A percentile compares a stretch with the other conserved stretches of the same genome.
Conservation (phyloP, 2,888 invertebrate species). For the Hofmannophila pseudospretella region DNA sequence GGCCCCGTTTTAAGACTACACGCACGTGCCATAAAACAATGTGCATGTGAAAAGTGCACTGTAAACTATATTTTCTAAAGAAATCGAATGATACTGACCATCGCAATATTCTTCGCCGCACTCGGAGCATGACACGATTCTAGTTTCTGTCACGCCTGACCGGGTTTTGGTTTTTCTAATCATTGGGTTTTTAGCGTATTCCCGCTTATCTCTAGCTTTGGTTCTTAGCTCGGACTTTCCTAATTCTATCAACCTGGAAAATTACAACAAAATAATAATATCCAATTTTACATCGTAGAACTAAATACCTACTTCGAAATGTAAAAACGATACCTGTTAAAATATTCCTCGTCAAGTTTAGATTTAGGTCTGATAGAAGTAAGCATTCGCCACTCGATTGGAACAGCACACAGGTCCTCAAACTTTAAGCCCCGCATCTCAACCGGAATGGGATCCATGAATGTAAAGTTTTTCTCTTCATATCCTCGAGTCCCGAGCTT, state of each 20-base stretch:
- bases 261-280: too few species aligned
- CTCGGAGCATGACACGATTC: constrained; percentile 85
- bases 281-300: too few species aligned
- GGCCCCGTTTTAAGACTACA: too few species aligned
- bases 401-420: constrained; percentile 88
- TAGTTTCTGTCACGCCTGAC: constrained; percentile 87
- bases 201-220: constrained; percentile 83
- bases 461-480: constrained; percentile 71
- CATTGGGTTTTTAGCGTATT: constrained; percentile 80
- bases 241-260: constrained; percentile 85
- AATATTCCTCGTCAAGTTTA: constrained; percentile 91
- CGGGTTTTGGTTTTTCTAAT: constrained; percentile 88
- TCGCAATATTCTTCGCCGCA: constrained; percentile 93
- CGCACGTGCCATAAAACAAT: background rate
- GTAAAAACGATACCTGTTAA: constrained; percentile 87
- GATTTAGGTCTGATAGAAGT: constrained; percentile 91
- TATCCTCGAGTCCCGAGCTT: constrained; percentile 81
- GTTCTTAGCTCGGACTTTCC: constrained; percentile 88
- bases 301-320: too few species aligned
- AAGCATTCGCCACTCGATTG: constrained; percentile 96
- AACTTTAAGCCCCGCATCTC: constrained; percentile 88
- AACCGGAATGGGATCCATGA: constrained; percentile 86
- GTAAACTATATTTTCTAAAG: background rate
- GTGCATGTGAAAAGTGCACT: background rate
- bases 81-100: too few species aligned